Percentiles rank a stretch among this genome's conserved stretches.
Evolutionary conservation across 2,797 vertebrate species (phyloP).

Genomic region (Semotilus atromaculatus): DNA sequence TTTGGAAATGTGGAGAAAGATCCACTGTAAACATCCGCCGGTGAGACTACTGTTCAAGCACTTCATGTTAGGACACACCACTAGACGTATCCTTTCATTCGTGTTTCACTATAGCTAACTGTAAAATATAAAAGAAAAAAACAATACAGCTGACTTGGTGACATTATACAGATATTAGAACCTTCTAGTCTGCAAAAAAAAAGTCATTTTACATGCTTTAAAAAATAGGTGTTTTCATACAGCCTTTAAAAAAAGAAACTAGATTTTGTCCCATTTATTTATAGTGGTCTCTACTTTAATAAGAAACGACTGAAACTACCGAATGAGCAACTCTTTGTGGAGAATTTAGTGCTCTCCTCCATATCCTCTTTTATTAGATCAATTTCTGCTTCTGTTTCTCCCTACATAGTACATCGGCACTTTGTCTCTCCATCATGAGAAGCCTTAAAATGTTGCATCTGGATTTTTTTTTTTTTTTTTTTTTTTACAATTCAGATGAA

Average conservation of each 20-base stretch:
- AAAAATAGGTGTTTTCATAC: slow-evolving; percentile 26
- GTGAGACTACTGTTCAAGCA: slow-evolving; percentile 39
- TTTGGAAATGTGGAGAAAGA: not conserved
- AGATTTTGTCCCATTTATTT: slow-evolving; percentile 20
- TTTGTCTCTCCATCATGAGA: slow-evolving; percentile 80
- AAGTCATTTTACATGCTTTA: slow-evolving; percentile 23
- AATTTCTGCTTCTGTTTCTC: slow-evolving; percentile 36
- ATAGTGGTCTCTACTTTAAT: not conserved
- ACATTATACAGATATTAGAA: slow-evolving; percentile 14
- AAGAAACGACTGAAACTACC: slow-evolving; percentile 12
- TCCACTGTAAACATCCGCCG: not conserved
- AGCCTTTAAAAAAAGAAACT: slow-evolving; percentile 2
- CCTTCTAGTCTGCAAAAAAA: slow-evolving; percentile 26
- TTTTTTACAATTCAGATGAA: slow-evolving; percentile 22
- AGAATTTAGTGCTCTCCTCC: slow-evolving; percentile 38
- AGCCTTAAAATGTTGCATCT: slow-evolving; percentile 79
- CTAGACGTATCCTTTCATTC: slow-evolving; percentile 63
- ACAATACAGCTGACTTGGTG: slow-evolving; percentile 17
- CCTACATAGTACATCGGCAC: slow-evolving; percentile 75
- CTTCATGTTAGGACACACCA: slow-evolving; percentile 72
- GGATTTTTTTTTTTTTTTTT: slow-evolving; percentile 59
- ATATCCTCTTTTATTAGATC: slow-evolving; percentile 26
- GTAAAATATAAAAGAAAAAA: slow-evolving; percentile 17
- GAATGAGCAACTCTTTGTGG: slow-evolving; percentile 7
- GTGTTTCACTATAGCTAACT: slow-evolving; percentile 25